Percentiles rank a stretch among this genome's conserved stretches.
phyloP scores from a whole-genome alignment of 2,888 invertebrate genomes.

The Euzophera pinguis region DNA sequence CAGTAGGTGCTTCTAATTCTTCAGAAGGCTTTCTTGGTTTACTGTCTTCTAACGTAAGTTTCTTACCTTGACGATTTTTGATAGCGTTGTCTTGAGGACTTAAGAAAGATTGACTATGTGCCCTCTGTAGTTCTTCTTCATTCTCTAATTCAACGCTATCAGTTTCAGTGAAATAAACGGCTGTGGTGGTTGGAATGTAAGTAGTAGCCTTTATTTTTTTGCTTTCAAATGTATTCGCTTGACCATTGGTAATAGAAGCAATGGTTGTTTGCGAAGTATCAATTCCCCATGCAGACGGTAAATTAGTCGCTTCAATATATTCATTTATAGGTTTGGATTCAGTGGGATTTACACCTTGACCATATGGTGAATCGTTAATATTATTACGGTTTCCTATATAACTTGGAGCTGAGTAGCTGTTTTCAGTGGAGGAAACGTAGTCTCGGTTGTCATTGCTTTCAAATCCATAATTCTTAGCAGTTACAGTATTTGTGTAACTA shows the following conservation, averaged over 20 bases:
- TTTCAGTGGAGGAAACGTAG: conserved; percentile 43
- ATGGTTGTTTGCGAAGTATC: conserved; percentile 50
- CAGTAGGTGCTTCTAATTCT: conserved; percentile 64
- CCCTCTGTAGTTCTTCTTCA: conserved; percentile 83
- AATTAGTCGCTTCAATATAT: conserved; percentile 63
- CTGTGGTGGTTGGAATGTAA: conserved; percentile 46
- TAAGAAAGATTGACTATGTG: conserved; percentile 85
- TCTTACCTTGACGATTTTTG: conserved; percentile 54
- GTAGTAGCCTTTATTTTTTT: conserved; percentile 56
- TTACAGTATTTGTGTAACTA: conserved; percentile 70
- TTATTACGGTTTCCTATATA: conserved; percentile 72
- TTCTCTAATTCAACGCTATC: conserved; percentile 74
- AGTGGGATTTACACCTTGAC: conserved; percentile 58
- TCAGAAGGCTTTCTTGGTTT: conserved; percentile 54
- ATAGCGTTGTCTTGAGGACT: conserved; percentile 76
- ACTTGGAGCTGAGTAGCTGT: conserved; percentile 48
- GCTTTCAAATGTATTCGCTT: conserved; percentile 59
- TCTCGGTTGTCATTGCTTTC: conserved; percentile 40
- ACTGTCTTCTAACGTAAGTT: conserved; percentile 45
- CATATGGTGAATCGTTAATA: conserved; percentile 62
- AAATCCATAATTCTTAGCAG: conserved; percentile 44
- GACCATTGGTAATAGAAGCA: conserved; percentile 43
- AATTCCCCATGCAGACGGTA: conserved; percentile 69
- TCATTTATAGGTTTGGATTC: conserved; percentile 70
- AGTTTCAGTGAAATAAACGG: conserved; percentile 61